Evolutionary conservation across 2,113 vertebrate genomes (phyloP).

Genomic region (Urocitellus parryii): DNA sequence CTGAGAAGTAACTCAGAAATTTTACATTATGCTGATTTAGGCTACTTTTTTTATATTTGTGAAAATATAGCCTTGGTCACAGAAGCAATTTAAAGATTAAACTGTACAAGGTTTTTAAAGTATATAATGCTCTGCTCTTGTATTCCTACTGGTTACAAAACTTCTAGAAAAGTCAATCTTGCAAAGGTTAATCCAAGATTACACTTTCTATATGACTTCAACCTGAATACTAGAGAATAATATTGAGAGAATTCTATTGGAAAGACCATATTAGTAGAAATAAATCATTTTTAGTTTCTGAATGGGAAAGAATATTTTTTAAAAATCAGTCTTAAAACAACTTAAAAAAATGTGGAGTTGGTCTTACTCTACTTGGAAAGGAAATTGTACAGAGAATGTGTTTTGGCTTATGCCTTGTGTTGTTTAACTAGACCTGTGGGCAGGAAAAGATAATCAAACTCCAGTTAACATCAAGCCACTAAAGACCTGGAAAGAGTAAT

Average conservation of each 20-base stretch:
- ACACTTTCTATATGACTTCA: conserved; percentile 28
- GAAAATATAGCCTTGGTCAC: neutral
- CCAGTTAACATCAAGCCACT: neutral
- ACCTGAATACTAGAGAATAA: neutral
- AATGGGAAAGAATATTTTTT: neutral
- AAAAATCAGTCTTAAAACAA: neutral
- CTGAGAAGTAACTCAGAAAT: neutral
- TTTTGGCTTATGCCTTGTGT: neutral
- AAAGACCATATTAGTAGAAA: neutral
- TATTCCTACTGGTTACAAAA: neutral
- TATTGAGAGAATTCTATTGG: neutral
- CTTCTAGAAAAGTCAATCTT: neutral
- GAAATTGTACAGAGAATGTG: neutral
- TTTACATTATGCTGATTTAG: neutral
- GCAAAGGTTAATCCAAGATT: conserved; percentile 46
- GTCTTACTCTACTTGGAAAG: neutral
- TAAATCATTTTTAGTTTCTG: neutral
- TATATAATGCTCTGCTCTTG: neutral
- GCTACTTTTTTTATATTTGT: neutral
- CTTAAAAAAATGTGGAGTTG: neutral
- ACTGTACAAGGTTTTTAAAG: neutral
- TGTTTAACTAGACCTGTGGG: neutral
- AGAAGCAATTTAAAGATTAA: conserved; percentile 50
- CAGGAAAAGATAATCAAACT: neutral
- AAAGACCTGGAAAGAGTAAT: neutral